Base-by-base conservation (phyloP, 1,140 invertebrate genomes). In the Drosophila persimilis region DNA sequence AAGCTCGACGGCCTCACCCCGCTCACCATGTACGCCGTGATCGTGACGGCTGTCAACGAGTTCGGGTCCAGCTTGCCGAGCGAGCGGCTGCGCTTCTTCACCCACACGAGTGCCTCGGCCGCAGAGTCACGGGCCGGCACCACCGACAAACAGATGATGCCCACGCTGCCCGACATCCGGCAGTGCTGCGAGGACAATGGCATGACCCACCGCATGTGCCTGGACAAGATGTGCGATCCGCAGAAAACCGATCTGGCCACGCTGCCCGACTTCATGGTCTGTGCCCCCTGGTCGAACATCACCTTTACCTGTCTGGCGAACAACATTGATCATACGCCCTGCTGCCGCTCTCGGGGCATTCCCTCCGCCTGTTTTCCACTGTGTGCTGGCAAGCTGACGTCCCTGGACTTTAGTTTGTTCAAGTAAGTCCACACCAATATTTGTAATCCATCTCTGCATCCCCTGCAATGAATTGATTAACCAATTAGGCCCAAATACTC, bases 1-100 rank as follows among this genome's bases (percentile, higher is more conserved):
- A 86, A 94, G 0, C 75, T 96, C 2, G 93, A 93, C 52, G 92
- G 59, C 94, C 90, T 92, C 95, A 43, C 91, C 2, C 95, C 95
- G 0, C 95, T 95, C 75, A 96, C 95, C 17, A 96, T 97, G 95
- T 97, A 97, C 85, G 95, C 97, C 83, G 93, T 97, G 1, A 93
- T 94, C 0, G 94, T 96, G 8, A 94, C 93, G 1, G 94, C 95
- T 0, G 93, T 93, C 45, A 97, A 97, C 90, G 93, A 93, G 17
- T 94, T 95, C 74, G 96, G 96, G 0, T 93, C 93, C 0, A 96
- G 95, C 91, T 90, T 97, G 63, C 95, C 96, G 0, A 95, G 95
- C 17, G 94, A 95, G 59, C 92, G 93, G 6, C 90, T 96, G n/a
- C 94, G 71, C 24, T 88, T 91, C 45, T 86, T 91, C 4, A 91